Conservation (phyloP, 2,888 invertebrate species). For the Patella caerulea region DNA sequence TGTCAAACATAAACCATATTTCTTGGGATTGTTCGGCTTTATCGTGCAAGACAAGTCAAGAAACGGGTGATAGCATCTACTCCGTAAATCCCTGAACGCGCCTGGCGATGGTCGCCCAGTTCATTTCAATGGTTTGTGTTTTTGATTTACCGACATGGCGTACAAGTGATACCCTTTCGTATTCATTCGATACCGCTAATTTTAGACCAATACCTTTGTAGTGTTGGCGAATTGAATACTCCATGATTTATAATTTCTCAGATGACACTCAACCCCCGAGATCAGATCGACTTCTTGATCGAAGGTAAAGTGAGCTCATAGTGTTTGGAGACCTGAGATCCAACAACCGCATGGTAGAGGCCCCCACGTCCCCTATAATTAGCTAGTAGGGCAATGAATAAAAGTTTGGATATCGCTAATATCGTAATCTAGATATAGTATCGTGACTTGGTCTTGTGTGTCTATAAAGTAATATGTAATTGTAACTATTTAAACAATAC, state of each 20-base stretch:
- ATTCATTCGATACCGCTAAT: conserved; percentile 23
- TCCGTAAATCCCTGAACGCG: conserved; percentile 1
- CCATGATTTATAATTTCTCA: conserved; percentile 25
- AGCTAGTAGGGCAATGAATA: neutral
- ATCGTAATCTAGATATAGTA: too few species aligned
- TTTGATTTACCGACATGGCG: conserved; percentile 24
- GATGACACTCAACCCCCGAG: conserved; percentile 11
- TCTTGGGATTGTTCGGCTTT: neutral
- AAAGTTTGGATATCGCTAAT: neutral
- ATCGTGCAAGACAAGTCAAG: neutral
- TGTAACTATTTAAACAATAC: too few species aligned
- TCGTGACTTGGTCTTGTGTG: too few species aligned
- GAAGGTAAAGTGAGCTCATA: neutral
- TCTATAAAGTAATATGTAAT: too few species aligned
- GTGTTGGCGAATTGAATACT: conserved; percentile 15
- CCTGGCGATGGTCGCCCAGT: neutral
- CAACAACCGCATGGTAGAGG: neutral
- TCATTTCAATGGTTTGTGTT: conserved; percentile 22
- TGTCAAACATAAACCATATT: neutral
- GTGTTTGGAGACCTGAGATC: neutral
- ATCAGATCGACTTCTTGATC: neutral
- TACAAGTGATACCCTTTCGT: conserved; percentile 8
- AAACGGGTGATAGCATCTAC: neutral
- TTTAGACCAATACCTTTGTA: conserved; percentile 14
- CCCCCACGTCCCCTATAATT: neutral